phyloP scores from a whole-genome alignment of 2,888 invertebrate species.

The Dascillus cervinus region DNA sequence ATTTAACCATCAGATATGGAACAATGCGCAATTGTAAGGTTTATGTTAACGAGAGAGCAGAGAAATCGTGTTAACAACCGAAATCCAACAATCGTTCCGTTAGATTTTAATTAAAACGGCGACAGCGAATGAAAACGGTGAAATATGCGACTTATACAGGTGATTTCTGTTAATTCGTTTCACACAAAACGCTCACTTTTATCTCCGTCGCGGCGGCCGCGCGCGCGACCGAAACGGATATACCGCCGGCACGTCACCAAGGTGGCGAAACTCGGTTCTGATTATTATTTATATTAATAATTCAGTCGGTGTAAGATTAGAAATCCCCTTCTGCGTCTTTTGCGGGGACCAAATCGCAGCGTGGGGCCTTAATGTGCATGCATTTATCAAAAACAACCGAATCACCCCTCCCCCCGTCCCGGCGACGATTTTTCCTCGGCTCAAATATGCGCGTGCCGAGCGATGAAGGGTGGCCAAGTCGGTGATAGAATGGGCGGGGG shows the following conservation, averaged over 20 bases:
- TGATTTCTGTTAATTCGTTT: conserved; percentile 5
- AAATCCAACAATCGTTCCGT: conserved; percentile 28
- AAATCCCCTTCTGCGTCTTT: conserved; percentile 19
- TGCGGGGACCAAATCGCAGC: conserved; percentile 17
- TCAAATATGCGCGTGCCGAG: no score
- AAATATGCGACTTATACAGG: conserved; percentile 15
- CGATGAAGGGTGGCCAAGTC: conserved; percentile 10
- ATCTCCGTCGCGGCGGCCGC: not conserved
- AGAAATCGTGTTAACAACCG: conserved; percentile 29
- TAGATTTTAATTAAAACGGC: conserved; percentile 32
- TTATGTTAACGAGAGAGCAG: no score
- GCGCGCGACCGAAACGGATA: conserved; percentile 5
- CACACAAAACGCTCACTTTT: not conserved
- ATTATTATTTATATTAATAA: conserved; percentile 26
- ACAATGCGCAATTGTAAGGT: no score
- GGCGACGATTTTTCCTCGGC: no score
- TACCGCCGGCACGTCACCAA: not conserved
- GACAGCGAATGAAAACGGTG: conserved; percentile 16
- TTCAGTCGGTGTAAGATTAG: conserved; percentile 24
- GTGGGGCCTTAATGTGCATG: conserved; percentile 20
- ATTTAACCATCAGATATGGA: no score
- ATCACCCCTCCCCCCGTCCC: no score
- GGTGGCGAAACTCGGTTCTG: conserved; percentile 11
- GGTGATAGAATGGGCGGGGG: conserved; percentile 15
- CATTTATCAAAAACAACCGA: conserved; percentile 23